A percentile compares a stretch with the other conserved stretches of the same genome.
Conservation (phyloP, 1,140 invertebrate genomes). For the Colletes gigas region DNA sequence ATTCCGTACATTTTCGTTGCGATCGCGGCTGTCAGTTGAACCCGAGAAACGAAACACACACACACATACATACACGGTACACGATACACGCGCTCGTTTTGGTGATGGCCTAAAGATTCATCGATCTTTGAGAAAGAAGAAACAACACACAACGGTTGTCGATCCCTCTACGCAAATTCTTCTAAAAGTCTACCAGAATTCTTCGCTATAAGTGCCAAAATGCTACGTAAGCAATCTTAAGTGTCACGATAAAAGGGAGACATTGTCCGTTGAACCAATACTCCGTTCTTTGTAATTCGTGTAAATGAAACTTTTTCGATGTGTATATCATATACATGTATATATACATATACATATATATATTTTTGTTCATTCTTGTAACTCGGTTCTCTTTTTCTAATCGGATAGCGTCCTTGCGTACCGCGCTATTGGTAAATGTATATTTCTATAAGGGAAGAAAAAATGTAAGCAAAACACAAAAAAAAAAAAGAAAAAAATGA, state of each 20-base stretch:
- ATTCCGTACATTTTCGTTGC: slow-evolving; percentile 31
- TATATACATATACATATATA: slow-evolving; percentile 4
- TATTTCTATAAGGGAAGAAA: slow-evolving; percentile 26
- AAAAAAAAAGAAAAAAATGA: too few relatives aligned
- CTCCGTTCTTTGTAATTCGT: slow-evolving; percentile 48
- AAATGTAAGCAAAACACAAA: not conserved
- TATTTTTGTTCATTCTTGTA: slow-evolving; percentile 29
- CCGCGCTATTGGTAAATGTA: slow-evolving; percentile 24
- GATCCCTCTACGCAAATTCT: not conserved
- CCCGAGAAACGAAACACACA: not conserved
- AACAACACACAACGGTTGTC: not conserved
- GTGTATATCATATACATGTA: slow-evolving; percentile 41
- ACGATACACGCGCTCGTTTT: not conserved
- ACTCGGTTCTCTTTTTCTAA: slow-evolving; percentile 47
- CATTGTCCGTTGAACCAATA: slow-evolving; percentile 40
- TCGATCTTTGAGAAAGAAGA: not conserved
- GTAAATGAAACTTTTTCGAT: slow-evolving; percentile 52
- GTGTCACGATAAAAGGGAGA: slow-evolving; percentile 20
- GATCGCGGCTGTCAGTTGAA: not conserved
- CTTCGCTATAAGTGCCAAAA: slow-evolving; percentile 62
- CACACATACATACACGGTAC: too few relatives aligned
- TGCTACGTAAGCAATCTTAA: slow-evolving; percentile 28
- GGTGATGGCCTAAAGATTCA: slow-evolving; percentile 40
- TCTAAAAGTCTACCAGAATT: slow-evolving; percentile 29
- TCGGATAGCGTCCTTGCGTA: slow-evolving; percentile 28